phyloP scores from a whole-genome alignment of 92 coral and sea anemone genomes.

The Zoanthus sansibaricus region DNA sequence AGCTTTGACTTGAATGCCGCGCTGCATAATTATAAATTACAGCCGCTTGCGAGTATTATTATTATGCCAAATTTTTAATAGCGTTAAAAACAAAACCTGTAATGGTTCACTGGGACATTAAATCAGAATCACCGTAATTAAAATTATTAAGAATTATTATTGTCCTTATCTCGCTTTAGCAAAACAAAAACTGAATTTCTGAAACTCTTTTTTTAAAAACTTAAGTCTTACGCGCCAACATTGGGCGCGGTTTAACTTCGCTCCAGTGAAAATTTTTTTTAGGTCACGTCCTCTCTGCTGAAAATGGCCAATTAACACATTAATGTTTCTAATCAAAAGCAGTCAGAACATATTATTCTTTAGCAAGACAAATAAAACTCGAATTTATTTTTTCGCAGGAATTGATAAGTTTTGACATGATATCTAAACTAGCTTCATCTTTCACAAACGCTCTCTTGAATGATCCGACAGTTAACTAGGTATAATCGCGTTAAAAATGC shows the following conservation, averaged over 20 bases:
- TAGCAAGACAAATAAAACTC: constrained; percentile 35
- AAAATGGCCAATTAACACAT: constrained; percentile 40
- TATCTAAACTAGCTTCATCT: background rate
- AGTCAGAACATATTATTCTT: constrained; percentile 17
- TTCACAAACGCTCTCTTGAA: background rate
- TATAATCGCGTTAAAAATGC: constrained; percentile 36
- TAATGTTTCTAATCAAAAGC: constrained; percentile 25
- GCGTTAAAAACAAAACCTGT: constrained; percentile 7
- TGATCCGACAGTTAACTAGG: background rate
- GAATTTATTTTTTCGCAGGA: background rate
- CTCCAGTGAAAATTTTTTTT: background rate
- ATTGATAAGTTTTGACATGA: background rate
- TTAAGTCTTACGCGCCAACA: background rate
- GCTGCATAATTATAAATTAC: background rate
- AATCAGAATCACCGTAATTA: constrained; percentile 20
- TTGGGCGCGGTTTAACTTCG: background rate
- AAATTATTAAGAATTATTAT: background rate
- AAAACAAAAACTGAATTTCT: background rate
- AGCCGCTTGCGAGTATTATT: background rate
- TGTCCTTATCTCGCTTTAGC: constrained; percentile 13
- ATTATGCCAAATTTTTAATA: constrained; percentile 16
- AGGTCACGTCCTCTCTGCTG: constrained; percentile 4
- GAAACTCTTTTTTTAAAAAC: background rate
- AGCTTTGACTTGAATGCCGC: background rate
- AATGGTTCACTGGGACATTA: constrained; percentile 27